Evolutionary conservation across 1,140 invertebrate genomes (phyloP).

Genomic region (Drosophila triauraria): DNA sequence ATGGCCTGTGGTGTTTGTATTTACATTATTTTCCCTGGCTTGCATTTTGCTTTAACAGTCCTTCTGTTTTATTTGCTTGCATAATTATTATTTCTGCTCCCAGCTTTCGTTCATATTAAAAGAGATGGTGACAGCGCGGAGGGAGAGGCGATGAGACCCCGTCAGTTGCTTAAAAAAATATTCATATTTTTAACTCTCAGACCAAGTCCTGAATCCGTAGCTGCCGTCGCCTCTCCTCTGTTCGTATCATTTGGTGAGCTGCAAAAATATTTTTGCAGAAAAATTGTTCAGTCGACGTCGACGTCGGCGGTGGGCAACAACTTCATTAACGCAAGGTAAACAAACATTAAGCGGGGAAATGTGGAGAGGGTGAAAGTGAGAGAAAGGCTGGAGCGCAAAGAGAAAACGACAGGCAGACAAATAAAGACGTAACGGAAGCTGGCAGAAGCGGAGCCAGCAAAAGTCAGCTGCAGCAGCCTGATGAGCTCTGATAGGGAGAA

Average conservation of each 20-base stretch:
- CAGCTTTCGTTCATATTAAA: constrained; percentile 63
- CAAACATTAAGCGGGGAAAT: constrained; percentile 73
- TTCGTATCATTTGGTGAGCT: constrained; percentile 46
- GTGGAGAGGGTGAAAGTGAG: neutral
- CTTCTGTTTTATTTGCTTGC: constrained; percentile 54
- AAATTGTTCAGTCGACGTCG: constrained; percentile 43
- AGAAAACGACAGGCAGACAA: constrained; percentile 65
- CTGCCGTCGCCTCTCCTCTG: constrained; percentile 15
- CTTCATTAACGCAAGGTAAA: constrained; percentile 85
- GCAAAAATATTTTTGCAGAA: constrained; percentile 76
- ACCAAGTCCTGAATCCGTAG: neutral
- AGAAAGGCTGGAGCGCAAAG: constrained; percentile 25
- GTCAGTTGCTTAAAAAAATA: constrained; percentile 63
- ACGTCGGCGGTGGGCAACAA: constrained; percentile 64
- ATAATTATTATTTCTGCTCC: constrained; percentile 74
- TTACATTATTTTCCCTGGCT: constrained; percentile 58
- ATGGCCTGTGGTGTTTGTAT: constrained; percentile 36
- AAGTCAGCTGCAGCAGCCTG: constrained; percentile 67
- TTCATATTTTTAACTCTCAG: constrained; percentile 67
- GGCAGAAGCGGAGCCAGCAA: constrained; percentile 56
- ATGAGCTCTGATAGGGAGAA: constrained; percentile 54
- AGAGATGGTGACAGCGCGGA: constrained; percentile 10
- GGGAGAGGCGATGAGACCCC: neutral
- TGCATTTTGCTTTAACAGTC: constrained; percentile 38
- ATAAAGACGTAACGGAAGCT: constrained; percentile 80